These are phyloP conservation scores for Salarias fasciatus DNA, from an alignment of 2,797 vertebrate species.

Conservation along the genomic window DNA sequence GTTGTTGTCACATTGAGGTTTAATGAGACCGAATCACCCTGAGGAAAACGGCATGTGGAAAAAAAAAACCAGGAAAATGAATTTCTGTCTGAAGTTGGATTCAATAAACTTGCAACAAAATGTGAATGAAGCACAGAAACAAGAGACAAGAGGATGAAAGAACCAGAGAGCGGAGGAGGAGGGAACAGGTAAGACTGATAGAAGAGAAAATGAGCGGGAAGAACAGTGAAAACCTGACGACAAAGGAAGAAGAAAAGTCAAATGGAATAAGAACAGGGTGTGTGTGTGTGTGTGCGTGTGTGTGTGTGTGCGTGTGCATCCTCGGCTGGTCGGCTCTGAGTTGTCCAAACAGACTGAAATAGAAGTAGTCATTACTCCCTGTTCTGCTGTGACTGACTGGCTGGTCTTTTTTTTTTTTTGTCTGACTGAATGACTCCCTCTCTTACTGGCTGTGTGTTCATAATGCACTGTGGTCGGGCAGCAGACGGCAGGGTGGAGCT, in stretches of 20 bases:
- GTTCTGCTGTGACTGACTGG: slow-evolving; percentile 24
- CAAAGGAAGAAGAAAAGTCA: neutral
- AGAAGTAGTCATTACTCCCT: slow-evolving; percentile 62
- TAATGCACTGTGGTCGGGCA: slow-evolving; percentile 53
- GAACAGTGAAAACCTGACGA: neutral
- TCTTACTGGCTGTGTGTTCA: slow-evolving; percentile 4
- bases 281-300: slow-evolving; percentile 35
- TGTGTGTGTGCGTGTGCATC: slow-evolving; percentile 34
- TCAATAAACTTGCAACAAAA: too few species aligned
- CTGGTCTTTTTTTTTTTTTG: neutral
- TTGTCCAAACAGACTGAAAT: slow-evolving; percentile 64
- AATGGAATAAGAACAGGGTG: slow-evolving; percentile 17
- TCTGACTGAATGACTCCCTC: neutral
- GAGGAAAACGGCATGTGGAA: too few species aligned
- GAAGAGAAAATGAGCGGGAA: neutral
- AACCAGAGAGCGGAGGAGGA: neutral
- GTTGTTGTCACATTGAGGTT: too few species aligned
- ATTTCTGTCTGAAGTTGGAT: too few species aligned
- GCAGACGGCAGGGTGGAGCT: slow-evolving; percentile 66
- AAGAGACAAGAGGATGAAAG: neutral
- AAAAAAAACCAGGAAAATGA: too few species aligned
- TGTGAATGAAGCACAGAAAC: too few species aligned
- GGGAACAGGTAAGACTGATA: neutral
- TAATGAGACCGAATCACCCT: too few species aligned
- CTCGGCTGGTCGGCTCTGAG: slow-evolving; percentile 33